phyloP scores from a whole-genome alignment of 2,113 vertebrate genomes.

The Saccopteryx bilineata region DNA sequence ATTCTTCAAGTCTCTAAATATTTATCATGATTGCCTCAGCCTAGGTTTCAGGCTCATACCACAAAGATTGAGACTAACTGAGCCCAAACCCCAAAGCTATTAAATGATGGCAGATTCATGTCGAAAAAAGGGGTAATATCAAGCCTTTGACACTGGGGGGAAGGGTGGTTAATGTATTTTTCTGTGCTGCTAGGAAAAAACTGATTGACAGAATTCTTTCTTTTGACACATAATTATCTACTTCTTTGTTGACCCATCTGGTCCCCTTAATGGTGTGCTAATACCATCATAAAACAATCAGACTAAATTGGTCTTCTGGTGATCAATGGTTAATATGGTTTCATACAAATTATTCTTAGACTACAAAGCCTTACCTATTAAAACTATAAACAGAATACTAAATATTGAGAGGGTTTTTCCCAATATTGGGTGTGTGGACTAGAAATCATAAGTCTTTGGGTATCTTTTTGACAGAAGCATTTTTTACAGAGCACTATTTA shows the following conservation, averaged over 20 bases:
- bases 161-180: constrained; percentile 66
- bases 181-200: constrained; percentile 43
- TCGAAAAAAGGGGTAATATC: constrained; percentile 35
- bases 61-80: constrained; percentile 69
- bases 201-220: constrained; percentile 56
- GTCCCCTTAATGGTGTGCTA: constrained; percentile 71
- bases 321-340: constrained; percentile 73
- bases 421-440: constrained; percentile 58
- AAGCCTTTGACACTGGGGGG: constrained; percentile 40
- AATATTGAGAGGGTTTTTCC: constrained; percentile 56
- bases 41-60: constrained; percentile 49
- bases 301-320: constrained; percentile 74
- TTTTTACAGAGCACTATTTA: constrained; percentile 70
- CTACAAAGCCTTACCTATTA: constrained; percentile 37
- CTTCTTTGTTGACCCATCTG: constrained; percentile 75
- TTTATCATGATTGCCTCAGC: constrained; percentile 70
- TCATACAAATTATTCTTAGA: constrained; percentile 72
- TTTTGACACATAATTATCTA: constrained; percentile 72
- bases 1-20: constrained; percentile 78
- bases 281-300: constrained; percentile 73
- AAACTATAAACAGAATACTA: constrained; percentile 66
- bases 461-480: constrained; percentile 61
- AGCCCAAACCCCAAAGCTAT: constrained; percentile 72
- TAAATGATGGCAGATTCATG: constrained; percentile 5
- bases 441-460: constrained; percentile 42